phyloP scores from a whole-genome alignment of 2,888 invertebrate genomes.

The Cataglyphis albicans region DNA sequence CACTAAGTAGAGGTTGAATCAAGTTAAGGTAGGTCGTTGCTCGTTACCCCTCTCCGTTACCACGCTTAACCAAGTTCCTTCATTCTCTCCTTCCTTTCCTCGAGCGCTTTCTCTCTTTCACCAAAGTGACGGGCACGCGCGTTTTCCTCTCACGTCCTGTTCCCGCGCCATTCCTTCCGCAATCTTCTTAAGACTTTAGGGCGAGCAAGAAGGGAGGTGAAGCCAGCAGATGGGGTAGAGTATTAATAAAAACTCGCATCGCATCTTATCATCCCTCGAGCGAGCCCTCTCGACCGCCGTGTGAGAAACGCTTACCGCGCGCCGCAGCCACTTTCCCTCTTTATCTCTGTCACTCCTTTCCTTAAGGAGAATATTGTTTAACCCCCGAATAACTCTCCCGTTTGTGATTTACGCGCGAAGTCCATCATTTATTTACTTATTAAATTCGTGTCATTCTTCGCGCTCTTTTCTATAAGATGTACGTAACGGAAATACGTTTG shows the following conservation, averaged over 20 bases:
- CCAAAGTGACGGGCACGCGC: conserved; percentile 47
- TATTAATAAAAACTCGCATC: conserved; percentile 78
- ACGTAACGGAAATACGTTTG: background rate
- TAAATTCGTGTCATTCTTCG: conserved; percentile 53
- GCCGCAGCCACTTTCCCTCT: conserved; percentile 63
- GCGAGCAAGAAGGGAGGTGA: conserved; percentile 56
- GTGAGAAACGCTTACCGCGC: conserved; percentile 69
- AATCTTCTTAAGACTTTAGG: conserved; percentile 77
- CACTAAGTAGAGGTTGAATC: conserved; percentile 73
- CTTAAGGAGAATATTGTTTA: conserved; percentile 73
- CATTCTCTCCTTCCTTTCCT: conserved; percentile 33
- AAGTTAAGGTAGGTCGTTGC: conserved; percentile 77
- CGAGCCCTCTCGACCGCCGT: conserved; percentile 70
- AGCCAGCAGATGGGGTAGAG: conserved; percentile 72
- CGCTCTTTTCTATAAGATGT: conserved; percentile 5
- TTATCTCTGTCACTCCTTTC: conserved; percentile 70
- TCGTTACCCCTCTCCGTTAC: conserved; percentile 59
- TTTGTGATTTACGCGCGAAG: conserved; percentile 64
- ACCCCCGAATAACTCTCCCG: conserved; percentile 59
- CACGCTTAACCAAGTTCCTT: conserved; percentile 64
- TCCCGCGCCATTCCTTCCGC: conserved; percentile 69
- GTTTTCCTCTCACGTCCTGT: conserved; percentile 48
- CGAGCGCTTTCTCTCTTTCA: conserved; percentile 34
- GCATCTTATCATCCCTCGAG: conserved; percentile 75
- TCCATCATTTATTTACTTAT: conserved; percentile 63